Base-by-base conservation (phyloP, 2,797 vertebrate genomes). In the Phoxinus dragarum region DNA sequence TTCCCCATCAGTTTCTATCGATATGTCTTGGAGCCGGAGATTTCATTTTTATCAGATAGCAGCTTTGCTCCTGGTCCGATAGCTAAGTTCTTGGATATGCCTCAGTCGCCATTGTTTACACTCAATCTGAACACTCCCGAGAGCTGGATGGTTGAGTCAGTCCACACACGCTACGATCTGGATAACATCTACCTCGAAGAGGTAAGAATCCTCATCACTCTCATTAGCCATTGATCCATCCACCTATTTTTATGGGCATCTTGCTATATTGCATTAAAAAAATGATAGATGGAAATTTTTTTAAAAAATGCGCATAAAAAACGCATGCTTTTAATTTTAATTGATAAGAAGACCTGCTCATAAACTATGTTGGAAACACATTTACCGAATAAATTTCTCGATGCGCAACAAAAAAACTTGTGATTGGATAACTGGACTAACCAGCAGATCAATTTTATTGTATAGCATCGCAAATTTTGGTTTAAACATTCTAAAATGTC, bases 111-210 rank as follows among this genome's bases (percentile, higher is more conserved):
- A 0, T 93, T 99, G 67, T 99, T 99, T 91, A 99, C 98, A 69
- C 92, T 99, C 90, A 99, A 98, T 93, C 94, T 99, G 68, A 98
- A 98, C 93, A 98, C 98, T 14, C 98, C 98, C 0, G 98, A 99
- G 93, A 98, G 97, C 86, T 99, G 98, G 98, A 99, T 99, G 97
- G 97, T 99, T 31, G 98, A 99, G 90, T 98, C 98, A 11, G 97
- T 99, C 74, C 94, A 92, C 90, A 98, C 98, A 6, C 97, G 97
- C 0, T 98, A 99, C 49, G 98, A 99, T 94, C 95, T 99, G 90
- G 98, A 99, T 92, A 99, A 99, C 92, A 99, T 99, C 94, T 99
- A 99, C 92, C 94, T 99, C 84, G 91, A 98, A 90, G 98, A 99
- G 97, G 98, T 99, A 94, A 89, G 21, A 64, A 1, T 44, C 17